A percentile compares a stretch with the other conserved stretches of the same genome.
Evolutionary conservation across 2,888 invertebrate species (phyloP).

Genomic region (Syrphus vitripennis): DNA sequence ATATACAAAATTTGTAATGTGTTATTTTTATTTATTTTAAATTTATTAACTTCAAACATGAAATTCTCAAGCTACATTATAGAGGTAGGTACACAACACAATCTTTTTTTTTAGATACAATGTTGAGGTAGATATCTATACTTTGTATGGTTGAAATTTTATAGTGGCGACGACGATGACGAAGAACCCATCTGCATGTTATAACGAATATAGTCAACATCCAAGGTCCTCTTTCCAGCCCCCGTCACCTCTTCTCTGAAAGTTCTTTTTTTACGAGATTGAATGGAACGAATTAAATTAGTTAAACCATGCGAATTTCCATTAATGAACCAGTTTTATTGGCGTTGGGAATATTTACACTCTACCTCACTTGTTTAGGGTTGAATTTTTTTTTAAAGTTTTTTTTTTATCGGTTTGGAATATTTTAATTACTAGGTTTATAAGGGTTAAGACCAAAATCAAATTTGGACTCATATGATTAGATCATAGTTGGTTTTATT

Average conservation of each 20-base stretch:
- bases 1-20: neutral
- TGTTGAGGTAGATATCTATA: neutral
- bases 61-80: slow-evolving; percentile 22
- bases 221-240: neutral
- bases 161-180: too few relatives aligned
- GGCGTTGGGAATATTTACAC: neutral
- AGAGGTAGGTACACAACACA: slow-evolving; percentile 18
- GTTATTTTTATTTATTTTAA: slow-evolving; percentile 22
- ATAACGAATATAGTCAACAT: slow-evolving; percentile 9
- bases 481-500: too few relatives aligned
- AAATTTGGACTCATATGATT: too few relatives aligned
- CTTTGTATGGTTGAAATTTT: neutral
- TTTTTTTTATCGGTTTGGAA: too few relatives aligned
- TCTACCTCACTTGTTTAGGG: neutral
- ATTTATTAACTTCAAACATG: slow-evolving; percentile 59
- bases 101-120: slow-evolving; percentile 19
- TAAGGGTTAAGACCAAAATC: too few relatives aligned
- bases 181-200: neutral
- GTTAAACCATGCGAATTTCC: slow-evolving; percentile 60
- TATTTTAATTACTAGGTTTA: too few relatives aligned
- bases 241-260: neutral
- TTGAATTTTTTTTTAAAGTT: neutral
- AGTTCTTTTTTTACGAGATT: slow-evolving; percentile 3
- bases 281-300: slow-evolving; percentile 59
- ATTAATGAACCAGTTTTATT: slow-evolving; percentile 63